Evolutionary conservation across 2,888 invertebrate genomes (phyloP).

Genomic region (Metalampra italica): DNA sequence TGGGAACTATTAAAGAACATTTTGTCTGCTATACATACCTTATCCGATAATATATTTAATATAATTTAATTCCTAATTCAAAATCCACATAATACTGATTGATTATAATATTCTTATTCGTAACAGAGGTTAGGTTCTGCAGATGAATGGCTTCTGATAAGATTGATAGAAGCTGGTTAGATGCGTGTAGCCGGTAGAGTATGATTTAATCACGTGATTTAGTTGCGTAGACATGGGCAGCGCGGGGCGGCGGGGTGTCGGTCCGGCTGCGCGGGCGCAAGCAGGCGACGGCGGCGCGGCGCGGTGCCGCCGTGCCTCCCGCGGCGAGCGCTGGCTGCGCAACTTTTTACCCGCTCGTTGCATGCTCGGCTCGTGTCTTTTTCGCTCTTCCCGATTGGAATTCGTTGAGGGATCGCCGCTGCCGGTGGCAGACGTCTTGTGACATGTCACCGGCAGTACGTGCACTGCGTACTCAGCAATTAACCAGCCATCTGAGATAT

Average conservation of each 20-base stretch:
- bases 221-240: constrained; percentile 35
- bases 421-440: constrained; percentile 77
- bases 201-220: constrained; percentile 53
- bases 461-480: constrained; percentile 72
- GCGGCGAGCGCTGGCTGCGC: constrained; percentile 56
- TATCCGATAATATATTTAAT: neutral
- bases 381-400: constrained; percentile 75
- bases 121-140: constrained; percentile 2
- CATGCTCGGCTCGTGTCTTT: constrained; percentile 76
- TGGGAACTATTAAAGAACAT: constrained; percentile 54
- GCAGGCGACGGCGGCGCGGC: constrained; percentile 22
- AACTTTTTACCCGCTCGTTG: constrained; percentile 56
- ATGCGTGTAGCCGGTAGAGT: constrained; percentile 31
- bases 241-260: constrained; percentile 20
- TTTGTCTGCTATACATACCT: constrained; percentile 37
- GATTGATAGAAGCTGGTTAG: constrained; percentile 32
- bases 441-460: constrained; percentile 71
- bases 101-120: too few species aligned
- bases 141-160: constrained; percentile 41
- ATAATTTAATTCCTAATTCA: too few species aligned
- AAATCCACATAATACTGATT: too few species aligned
- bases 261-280: too few species aligned
- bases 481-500: constrained; percentile 57
- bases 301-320: constrained; percentile 54
- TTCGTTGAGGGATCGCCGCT: constrained; percentile 74